Evolutionary conservation across 1,140 invertebrate species (phyloP).

Genomic region (Maniola jurtina): DNA sequence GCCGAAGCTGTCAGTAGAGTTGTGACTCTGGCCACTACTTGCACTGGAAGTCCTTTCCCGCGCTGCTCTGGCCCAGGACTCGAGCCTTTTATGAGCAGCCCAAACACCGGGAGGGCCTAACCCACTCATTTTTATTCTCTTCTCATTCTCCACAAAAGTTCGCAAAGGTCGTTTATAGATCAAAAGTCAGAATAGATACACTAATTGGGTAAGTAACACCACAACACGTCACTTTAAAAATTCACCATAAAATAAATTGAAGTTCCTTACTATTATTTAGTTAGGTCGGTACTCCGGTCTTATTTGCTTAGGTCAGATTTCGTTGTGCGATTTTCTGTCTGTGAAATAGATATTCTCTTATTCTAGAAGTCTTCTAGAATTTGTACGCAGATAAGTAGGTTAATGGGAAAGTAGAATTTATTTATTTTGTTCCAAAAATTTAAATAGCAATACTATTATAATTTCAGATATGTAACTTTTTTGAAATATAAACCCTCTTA

Average conservation of each 20-base stretch:
- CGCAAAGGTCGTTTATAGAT: not conserved
- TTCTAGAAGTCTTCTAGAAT: too few relatives aligned
- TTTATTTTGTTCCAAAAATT: too few relatives aligned
- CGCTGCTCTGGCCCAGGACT: slow-evolving; percentile 85
- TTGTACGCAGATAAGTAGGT: too few relatives aligned
- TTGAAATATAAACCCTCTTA: too few relatives aligned
- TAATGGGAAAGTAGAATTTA: too few relatives aligned
- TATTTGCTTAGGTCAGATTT: slow-evolving; percentile 3
- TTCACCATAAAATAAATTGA: not conserved
- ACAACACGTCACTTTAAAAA: not conserved
- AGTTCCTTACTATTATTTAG: not conserved
- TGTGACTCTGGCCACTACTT: slow-evolving; percentile 79
- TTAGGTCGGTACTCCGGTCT: not conserved
- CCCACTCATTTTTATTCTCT: slow-evolving; percentile 79
- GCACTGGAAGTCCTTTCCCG: slow-evolving; percentile 82
- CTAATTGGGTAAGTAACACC: not conserved
- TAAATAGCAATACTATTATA: too few relatives aligned
- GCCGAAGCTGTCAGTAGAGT: slow-evolving; percentile 79
- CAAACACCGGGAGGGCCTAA: slow-evolving; percentile 84
- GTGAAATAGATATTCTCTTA: not conserved
- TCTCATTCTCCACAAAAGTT: slow-evolving; percentile 27
- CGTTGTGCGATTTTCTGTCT: not conserved
- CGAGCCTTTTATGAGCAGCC: slow-evolving; percentile 84
- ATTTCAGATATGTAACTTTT: too few relatives aligned
- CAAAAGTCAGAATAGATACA: not conserved